Conservation (phyloP, 2,113 vertebrate species). For the Phyllostomus discolor region DNA sequence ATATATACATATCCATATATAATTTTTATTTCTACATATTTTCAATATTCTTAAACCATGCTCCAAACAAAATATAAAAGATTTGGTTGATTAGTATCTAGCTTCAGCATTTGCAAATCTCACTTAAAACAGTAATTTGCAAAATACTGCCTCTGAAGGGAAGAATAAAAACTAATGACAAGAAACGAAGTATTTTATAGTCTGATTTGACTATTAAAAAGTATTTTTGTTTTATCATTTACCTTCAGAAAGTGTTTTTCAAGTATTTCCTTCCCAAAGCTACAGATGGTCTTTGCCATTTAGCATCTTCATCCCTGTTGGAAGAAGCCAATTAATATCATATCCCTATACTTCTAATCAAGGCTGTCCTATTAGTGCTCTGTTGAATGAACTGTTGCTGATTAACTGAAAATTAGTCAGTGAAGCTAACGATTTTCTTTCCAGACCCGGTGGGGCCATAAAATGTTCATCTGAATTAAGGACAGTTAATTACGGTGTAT, state of each 20-base stretch:
- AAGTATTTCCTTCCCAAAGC: conserved; percentile 28
- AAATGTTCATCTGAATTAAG: conserved; percentile 52
- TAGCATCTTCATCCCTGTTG: conserved; percentile 24
- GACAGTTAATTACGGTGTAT: conserved; percentile 59
- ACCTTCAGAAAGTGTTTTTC: conserved; percentile 45
- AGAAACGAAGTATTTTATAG: conserved; percentile 26
- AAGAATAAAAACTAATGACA: conserved; percentile 22
- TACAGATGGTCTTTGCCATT: conserved; percentile 58
- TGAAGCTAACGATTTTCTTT: conserved; percentile 66
- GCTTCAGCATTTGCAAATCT: background rate
- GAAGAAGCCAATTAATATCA: conserved; percentile 68
- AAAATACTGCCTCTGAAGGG: conserved; percentile 11
- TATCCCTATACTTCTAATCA: conserved; percentile 75
- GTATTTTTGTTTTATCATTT: conserved; percentile 28
- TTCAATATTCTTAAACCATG: background rate
- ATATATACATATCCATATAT: background rate
- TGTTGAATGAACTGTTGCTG: conserved; percentile 69
- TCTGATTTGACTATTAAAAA: background rate
- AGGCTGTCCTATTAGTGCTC: conserved; percentile 66
- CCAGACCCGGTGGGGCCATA: conserved; percentile 46
- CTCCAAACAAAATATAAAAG: background rate
- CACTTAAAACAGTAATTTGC: background rate
- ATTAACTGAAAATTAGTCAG: conserved; percentile 77
- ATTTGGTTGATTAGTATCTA: background rate
- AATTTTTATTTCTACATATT: background rate